These are phyloP conservation scores for Arion vulgaris DNA, from an alignment of 1,140 invertebrate genomes.

Conservation along the genomic window DNA sequence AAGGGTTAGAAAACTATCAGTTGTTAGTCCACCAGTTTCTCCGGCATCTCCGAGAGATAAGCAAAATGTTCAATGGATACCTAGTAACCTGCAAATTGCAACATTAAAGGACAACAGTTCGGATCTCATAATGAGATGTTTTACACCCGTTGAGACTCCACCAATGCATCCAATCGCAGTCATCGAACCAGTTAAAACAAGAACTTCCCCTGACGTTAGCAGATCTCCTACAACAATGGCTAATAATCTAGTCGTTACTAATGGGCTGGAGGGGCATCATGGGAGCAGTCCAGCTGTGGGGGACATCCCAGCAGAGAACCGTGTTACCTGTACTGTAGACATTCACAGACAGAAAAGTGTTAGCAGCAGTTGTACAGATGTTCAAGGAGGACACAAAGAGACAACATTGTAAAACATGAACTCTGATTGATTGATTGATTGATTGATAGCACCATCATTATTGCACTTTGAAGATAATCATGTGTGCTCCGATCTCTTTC, in stretches of 20 bases:
- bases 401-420: not conserved
- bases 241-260: constrained; percentile 1
- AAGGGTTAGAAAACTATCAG: constrained; percentile 18
- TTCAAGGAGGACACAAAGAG: constrained; percentile 31
- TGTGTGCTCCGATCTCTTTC: no score
- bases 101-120: not conserved
- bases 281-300: constrained; percentile 8
- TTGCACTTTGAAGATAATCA: no score
- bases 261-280: constrained; percentile 29
- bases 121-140: constrained; percentile 4
- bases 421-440: no score
- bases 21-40: constrained; percentile 16
- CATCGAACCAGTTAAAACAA: not conserved
- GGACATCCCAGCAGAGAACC: constrained; percentile 55
- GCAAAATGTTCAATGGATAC: not conserved
- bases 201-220: not conserved
- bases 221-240: not conserved
- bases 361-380: constrained; percentile 31
- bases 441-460: no score
- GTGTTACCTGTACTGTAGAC: constrained; percentile 62
- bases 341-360: constrained; percentile 60
- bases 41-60: constrained; percentile 19
- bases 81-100: not conserved
- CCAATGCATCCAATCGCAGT: not conserved
- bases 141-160: not conserved